phyloP scores from a whole-genome alignment of 2,888 invertebrate species.

The Liposcelis brunnea region DNA sequence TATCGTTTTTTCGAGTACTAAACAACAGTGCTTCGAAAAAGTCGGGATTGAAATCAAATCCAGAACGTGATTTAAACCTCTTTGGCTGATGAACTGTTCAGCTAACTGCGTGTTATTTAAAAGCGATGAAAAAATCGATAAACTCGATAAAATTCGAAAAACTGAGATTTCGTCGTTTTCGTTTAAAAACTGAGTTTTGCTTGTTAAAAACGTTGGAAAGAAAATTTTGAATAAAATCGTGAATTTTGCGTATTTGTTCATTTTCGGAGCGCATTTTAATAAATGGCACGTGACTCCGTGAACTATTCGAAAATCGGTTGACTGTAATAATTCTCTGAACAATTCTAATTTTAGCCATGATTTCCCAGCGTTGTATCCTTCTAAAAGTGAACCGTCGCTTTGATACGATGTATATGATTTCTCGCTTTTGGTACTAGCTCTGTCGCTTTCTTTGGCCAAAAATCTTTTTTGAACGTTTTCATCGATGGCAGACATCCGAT shows the following conservation, averaged over 20 bases:
- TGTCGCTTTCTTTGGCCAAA: too few species aligned
- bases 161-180: constrained; percentile 32
- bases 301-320: constrained; percentile 36
- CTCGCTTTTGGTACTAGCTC: constrained; percentile 9
- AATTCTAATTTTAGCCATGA: constrained; percentile 26
- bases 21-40: constrained; percentile 40
- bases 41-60: constrained; percentile 34
- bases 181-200: constrained; percentile 33
- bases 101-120: constrained; percentile 36
- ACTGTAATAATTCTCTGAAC: constrained; percentile 36
- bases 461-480: too few species aligned
- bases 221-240: constrained; percentile 41
- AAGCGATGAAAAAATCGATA: constrained; percentile 40
- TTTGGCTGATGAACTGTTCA: constrained; percentile 38
- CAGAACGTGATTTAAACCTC: constrained; percentile 37
- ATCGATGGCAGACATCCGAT: constrained; percentile 14
- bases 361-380: too few species aligned
- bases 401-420: constrained; percentile 2
- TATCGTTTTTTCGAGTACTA: constrained; percentile 40
- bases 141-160: constrained; percentile 39
- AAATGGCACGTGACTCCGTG: constrained; percentile 39
- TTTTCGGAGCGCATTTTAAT: constrained; percentile 36
- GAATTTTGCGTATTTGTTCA: constrained; percentile 34
- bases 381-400: constrained; percentile 3
- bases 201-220: constrained; percentile 39